Evolutionary conservation across 1,140 invertebrate species (phyloP).

Genomic region (Melanaphis sacchari): DNA sequence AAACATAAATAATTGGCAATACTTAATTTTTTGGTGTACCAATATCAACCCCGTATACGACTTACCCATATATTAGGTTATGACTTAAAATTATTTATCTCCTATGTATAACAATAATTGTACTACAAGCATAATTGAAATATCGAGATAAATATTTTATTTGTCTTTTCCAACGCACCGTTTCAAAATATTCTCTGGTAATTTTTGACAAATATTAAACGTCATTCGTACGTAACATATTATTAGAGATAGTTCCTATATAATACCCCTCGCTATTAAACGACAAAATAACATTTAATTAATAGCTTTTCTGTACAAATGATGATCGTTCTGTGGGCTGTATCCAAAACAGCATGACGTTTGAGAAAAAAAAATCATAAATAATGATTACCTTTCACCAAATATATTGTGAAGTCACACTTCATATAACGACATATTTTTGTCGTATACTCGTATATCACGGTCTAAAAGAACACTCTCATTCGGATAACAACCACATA

Average conservation of each 20-base stretch:
- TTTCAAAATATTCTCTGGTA: neutral
- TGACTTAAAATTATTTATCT: neutral
- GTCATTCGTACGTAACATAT: neutral
- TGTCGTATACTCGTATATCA: neutral
- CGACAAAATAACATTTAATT: neutral
- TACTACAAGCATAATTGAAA: neutral
- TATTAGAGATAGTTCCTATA: neutral
- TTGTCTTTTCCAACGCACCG: neutral
- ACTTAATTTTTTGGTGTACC: neutral
- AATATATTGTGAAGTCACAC: neutral
- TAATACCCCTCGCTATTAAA: neutral
- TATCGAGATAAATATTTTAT: neutral
- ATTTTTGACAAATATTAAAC: neutral
- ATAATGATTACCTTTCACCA: neutral
- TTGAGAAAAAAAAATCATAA: neutral
- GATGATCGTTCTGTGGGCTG: neutral
- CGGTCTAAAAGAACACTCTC: neutral
- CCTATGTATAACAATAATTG: neutral
- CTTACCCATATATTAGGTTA: neutral
- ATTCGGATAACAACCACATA: neutral
- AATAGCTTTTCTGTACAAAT: neutral
- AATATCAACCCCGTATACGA: neutral
- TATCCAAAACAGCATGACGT: neutral
- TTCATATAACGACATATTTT: neutral
- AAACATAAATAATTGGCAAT: neutral